Evolutionary conservation across 2,113 vertebrate genomes (phyloP), one percentile per base, ranked within the genome.

Genomic region (Salvator merianae): DNA sequence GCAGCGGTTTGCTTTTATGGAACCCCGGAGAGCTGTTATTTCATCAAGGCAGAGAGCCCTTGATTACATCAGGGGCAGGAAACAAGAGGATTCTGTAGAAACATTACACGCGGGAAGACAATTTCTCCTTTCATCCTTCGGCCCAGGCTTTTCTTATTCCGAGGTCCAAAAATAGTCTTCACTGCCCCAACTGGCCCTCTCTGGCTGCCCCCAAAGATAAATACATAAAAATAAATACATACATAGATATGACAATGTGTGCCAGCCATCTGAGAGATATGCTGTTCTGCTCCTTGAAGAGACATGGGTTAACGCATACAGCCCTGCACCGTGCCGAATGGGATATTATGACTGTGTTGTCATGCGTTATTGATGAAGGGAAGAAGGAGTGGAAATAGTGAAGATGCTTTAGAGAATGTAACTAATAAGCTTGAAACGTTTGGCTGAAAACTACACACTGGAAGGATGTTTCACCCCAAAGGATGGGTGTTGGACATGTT

Each of bases 41-140:
- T 66, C 73, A 34, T 28, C 20, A 68, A 85, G 76, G 80, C 80
- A 65, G n/a, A 63, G 80, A 65, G 38, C 50, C 76, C 62, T 62
- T 63, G 88, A 84, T 91, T 92, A 89, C 82, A 76, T 90, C 90
- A 91, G 84, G 84, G 79, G 50, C 50, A 83, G 75, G 85, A 89
- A 90, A 74, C 43, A 32, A 72, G 34, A 14, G 65, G 86, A 84
- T 85, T 81, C 68, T 77, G 71, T 59, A 53, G 32, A 81, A 81
- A 81, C 72, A 74, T 14, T 78, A 28, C 62, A 80, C 87, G 73
- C 0, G 0, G 20, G 63, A 63, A 68, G 76, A 68, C 66, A 87
- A 84, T 82, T 63, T 47, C 86, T 81, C 90, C 92, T 91, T 89
- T 86, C 82, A 88, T 91, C 65, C 77, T 79, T 43, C 63, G 88